Base-by-base conservation (phyloP, 2,113 vertebrate species). In the Oxyura jamaicensis region DNA sequence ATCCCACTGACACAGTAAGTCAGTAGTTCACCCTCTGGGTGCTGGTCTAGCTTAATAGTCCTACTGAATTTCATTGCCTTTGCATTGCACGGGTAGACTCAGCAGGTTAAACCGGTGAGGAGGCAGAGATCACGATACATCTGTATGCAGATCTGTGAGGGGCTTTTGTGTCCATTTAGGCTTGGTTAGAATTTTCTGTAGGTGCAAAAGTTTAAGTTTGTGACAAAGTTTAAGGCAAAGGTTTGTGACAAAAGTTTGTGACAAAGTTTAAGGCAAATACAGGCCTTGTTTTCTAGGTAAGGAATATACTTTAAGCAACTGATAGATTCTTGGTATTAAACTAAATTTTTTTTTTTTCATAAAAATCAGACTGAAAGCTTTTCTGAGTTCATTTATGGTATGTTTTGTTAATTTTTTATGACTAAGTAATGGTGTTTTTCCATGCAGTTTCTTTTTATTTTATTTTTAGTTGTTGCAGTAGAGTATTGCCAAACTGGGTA, bases 301-400 rank as follows among this genome's bases (percentile, higher is more conserved):
- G 52, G 31, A 50, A n/a, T 50, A 11, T 50, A 72, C 72, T 95
- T 72, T 84, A 74, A 79, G 71, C 39, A 85, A 72, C 53, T 87
- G 62, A 62, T 94, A 79, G 67, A 82, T 72, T 87, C 74, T 89
- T 91, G 67, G 26, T 84, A 50, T 62, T 53, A 85, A 93, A 90
- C 31, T 26, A 84, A 69, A 82, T 90, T 92, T 80, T 82, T 90
- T 92, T 80, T 82, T 17, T 84, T 83, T 80, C 1, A 7, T 67
- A 23, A 82, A 86, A 75, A 22, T 74, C 14, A 23, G 60, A 18
- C 29, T 50, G 41, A 87, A 76, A 52, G 25, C 23, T 26, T 52
- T 68, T 42, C 62, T 2, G 18, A 86, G 73, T 67, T 91, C 35
- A 44, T 75, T 85, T 46, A 13, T 72, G 55, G 35, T 79, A 72